A percentile compares a stretch with the other conserved stretches of the same genome.
phyloP scores from a whole-genome alignment of 1,140 invertebrate genomes.

The Bursaphelenchus mucronatus region DNA sequence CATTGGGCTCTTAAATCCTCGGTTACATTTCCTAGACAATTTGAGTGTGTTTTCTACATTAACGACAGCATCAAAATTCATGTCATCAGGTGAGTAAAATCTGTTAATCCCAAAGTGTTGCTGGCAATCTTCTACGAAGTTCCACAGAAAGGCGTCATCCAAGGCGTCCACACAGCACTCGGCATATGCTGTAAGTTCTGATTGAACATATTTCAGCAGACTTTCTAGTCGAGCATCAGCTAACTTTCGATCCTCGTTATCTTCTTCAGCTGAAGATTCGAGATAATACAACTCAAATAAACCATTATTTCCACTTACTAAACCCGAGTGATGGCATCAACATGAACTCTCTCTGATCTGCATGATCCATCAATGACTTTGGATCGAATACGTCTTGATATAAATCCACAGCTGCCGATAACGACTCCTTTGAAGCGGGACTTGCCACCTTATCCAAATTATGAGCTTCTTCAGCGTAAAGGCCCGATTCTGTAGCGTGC shows the following conservation, averaged over 20 bases:
- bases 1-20: too few species aligned
- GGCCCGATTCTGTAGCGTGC: conserved; percentile 36
- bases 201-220: conserved; percentile 35
- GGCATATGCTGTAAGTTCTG: conserved; percentile 25
- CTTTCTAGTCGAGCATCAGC: conserved; percentile 35
- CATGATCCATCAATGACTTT: conserved; percentile 29
- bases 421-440: conserved; percentile 16
- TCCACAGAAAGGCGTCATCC: conserved; percentile 36
- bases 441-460: conserved; percentile 31
- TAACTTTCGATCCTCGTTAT: conserved; percentile 16
- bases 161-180: conserved; percentile 35
- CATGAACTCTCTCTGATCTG: conserved; percentile 37
- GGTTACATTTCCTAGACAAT: too few species aligned
- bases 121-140: conserved; percentile 22
- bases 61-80: conserved; percentile 3
- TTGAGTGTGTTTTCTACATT: neutral
- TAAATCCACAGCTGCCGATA: conserved; percentile 26
- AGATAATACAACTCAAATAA: neutral
- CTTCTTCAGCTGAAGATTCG: conserved; percentile 27
- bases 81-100: conserved; percentile 17
- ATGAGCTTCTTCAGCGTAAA: conserved; percentile 36
- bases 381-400: conserved; percentile 38
- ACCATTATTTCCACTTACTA: conserved; percentile 24
- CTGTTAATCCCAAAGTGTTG: conserved; percentile 21
- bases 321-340: conserved; percentile 34